These are phyloP conservation scores for Heloderma charlesbogerti DNA, from an alignment of 2,113 vertebrate species.

Conservation along the genomic window DNA sequence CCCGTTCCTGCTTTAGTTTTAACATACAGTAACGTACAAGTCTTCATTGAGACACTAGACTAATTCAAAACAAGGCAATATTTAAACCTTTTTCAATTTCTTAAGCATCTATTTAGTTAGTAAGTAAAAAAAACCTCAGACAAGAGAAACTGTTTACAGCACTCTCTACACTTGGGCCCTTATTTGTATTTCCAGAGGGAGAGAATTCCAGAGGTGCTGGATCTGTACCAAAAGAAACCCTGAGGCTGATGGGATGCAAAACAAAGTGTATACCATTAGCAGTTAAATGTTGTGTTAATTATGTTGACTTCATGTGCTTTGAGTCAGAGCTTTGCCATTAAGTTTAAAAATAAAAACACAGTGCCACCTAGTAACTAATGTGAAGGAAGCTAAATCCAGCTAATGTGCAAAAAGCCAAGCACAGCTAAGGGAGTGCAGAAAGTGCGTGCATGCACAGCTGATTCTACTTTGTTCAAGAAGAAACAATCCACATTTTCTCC, in stretches of 20 bases:
- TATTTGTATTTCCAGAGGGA: background rate
- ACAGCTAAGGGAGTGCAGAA: background rate
- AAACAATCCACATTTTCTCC: background rate
- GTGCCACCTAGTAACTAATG: background rate
- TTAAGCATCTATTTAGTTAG: background rate
- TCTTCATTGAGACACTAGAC: background rate
- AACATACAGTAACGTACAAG: background rate
- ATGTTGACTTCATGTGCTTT: background rate
- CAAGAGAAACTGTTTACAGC: background rate
- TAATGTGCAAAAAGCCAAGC: background rate
- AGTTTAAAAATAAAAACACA: background rate
- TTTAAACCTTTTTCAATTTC: constrained; percentile 1
- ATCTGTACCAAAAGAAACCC: background rate
- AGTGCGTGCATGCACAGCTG: background rate
- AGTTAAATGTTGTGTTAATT: constrained; percentile 17
- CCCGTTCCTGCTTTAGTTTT: background rate
- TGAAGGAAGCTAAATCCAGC: background rate
- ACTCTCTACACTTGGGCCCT: background rate
- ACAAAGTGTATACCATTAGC: background rate
- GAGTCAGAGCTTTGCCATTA: background rate
- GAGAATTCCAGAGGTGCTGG: background rate
- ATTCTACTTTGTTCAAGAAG: background rate
- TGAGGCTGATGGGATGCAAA: background rate
- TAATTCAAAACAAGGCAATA: background rate
- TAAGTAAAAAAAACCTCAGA: background rate